Conservation (phyloP, 2,888 invertebrate species). For the Blera fallax region DNA sequence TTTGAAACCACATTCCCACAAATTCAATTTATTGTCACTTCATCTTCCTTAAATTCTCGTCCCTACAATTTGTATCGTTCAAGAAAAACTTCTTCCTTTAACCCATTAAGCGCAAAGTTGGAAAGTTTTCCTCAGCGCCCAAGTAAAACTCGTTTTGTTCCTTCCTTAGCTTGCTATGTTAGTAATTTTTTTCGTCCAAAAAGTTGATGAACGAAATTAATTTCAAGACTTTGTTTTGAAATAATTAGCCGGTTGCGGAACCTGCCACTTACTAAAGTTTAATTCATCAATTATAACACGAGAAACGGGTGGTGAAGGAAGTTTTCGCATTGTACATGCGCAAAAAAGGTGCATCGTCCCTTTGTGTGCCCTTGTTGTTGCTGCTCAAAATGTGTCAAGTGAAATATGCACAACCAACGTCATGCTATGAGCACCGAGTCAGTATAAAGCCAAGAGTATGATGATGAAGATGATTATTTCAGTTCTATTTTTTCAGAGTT, state of each 20-base stretch:
- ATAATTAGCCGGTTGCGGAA: constrained; percentile 38
- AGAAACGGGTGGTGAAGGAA: neutral
- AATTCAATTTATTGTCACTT: constrained; percentile 54
- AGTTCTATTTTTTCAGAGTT: neutral
- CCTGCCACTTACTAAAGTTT: constrained; percentile 9
- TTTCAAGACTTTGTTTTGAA: constrained; percentile 35
- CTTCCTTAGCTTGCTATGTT: neutral
- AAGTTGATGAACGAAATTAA: constrained; percentile 21
- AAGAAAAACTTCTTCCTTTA: constrained; percentile 11
- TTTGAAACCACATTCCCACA: constrained; percentile 26
- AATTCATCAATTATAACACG: constrained; percentile 44
- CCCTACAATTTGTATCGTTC: constrained; percentile 19
- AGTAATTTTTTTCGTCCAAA: neutral
- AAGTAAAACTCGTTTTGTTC: neutral
- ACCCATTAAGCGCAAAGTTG: neutral
- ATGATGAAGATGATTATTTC: neutral
- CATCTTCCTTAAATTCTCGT: constrained; percentile 39
- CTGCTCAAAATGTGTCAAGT: neutral
- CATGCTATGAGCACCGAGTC: neutral
- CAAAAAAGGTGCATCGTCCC: neutral
- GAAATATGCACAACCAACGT: neutral
- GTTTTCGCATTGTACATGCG: neutral
- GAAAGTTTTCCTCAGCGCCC: neutral
- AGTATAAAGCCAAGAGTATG: neutral
- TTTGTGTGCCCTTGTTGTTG: neutral